A percentile compares a stretch with the other conserved stretches of the same genome.
Evolutionary conservation across 92 coral and sea anemone genomes (phyloP).

Genomic region (Pocillopora grandis): DNA sequence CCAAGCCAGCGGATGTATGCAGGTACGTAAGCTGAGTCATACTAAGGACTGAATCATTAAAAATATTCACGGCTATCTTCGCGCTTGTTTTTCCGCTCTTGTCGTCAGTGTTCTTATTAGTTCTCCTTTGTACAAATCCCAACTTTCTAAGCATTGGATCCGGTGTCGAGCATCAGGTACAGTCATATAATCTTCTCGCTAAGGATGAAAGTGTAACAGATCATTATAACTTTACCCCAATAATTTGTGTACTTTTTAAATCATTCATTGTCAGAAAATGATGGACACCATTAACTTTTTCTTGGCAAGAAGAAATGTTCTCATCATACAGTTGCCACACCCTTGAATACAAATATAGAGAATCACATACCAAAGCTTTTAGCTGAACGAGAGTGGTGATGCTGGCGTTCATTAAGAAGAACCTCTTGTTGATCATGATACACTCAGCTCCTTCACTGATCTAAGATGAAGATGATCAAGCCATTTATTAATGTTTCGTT

Average conservation of each 20-base stretch:
- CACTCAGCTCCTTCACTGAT: slow-evolving; percentile 94
- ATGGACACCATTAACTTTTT: no score
- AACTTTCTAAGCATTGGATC: slow-evolving; percentile 80
- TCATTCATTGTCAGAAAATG: neutral
- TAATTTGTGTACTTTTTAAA: neutral
- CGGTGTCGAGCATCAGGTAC: slow-evolving; percentile 81
- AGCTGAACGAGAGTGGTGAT: slow-evolving; percentile 83
- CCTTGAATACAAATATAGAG: no score
- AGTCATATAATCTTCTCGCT: slow-evolving; percentile 84
- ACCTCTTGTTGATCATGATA: slow-evolving; percentile 82
- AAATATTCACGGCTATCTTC: slow-evolving; percentile 17
- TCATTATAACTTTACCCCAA: neutral
- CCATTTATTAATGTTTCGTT: neutral
- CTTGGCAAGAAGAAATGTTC: no score
- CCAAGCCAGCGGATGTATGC: slow-evolving; percentile 47
- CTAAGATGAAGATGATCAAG: slow-evolving; percentile 33
- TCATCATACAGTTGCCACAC: no score
- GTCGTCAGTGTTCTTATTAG: slow-evolving; percentile 62
- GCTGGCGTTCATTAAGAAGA: slow-evolving; percentile 79
- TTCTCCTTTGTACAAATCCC: slow-evolving; percentile 82
- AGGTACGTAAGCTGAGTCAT: neutral
- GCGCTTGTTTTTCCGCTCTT: slow-evolving; percentile 24
- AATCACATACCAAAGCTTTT: slow-evolving; percentile 74
- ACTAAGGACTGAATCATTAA: slow-evolving; percentile 9
- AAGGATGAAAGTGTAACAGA: neutral